A percentile compares a stretch with the other conserved stretches of the same genome.
These are phyloP conservation scores for Corydoras sp. DNA, from an alignment of 2,113 vertebrate genomes.

Conservation along the genomic window DNA sequence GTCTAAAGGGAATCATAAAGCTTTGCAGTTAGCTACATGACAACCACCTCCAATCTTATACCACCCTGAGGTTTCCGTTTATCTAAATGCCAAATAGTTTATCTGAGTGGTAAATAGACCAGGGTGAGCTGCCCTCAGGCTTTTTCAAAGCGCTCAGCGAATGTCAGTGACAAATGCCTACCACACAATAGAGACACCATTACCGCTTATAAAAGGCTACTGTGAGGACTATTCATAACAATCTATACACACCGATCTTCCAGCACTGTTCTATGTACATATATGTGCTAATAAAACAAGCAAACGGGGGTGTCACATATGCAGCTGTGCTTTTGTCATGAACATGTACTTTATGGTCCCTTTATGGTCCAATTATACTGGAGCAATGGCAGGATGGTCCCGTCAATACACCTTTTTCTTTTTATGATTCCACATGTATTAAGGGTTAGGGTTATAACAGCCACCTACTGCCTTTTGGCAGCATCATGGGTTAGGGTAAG, in stretches of 20 bases:
- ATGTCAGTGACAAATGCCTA: slow-evolving; percentile 22
- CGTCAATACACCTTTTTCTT: no score
- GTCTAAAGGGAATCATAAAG: no score
- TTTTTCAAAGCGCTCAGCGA: slow-evolving; percentile 30
- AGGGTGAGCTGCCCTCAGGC: slow-evolving; percentile 34
- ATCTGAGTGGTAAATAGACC: slow-evolving; percentile 51
- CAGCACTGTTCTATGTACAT: slow-evolving; percentile 20
- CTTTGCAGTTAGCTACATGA: no score
- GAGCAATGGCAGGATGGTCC: no score
- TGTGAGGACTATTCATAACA: slow-evolving; percentile 21
- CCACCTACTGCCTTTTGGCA: no score
- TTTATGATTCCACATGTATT: no score
- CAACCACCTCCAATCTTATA: background rate
- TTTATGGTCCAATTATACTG: no score
- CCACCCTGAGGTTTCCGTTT: slow-evolving; percentile 44
- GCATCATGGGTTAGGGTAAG: no score
- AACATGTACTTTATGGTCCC: no score
- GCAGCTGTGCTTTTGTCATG: no score
- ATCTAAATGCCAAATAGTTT: slow-evolving; percentile 52
- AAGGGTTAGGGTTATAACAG: no score
- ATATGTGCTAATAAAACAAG: background rate
- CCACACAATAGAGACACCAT: slow-evolving; percentile 18
- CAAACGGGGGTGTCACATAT: no score
- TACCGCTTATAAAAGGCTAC: slow-evolving; percentile 47
- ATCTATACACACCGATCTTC: background rate